These are phyloP conservation scores for Spialia ferax DNA, from an alignment of 2,888 invertebrate species.

Conservation along the genomic window DNA sequence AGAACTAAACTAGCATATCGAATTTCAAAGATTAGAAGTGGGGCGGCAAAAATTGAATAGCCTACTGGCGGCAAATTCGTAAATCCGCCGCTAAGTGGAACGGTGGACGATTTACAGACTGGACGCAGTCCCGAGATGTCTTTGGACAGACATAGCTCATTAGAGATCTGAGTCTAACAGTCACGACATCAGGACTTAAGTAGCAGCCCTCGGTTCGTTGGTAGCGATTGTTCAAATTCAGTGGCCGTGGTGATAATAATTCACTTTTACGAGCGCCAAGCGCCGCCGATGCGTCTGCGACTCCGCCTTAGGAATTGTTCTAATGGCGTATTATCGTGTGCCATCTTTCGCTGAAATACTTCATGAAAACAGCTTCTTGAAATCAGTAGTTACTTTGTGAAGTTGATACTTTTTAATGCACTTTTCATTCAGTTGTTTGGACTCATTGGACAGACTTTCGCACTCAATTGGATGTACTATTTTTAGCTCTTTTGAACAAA, in stretches of 20 bases:
- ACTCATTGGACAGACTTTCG: not conserved
- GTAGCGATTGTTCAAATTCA: conserved; percentile 80
- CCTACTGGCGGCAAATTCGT: no score
- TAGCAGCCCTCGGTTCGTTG: conserved; percentile 44
- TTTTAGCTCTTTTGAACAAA: no score
- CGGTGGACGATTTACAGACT: no score
- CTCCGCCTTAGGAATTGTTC: conserved; percentile 72
- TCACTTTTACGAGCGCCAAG: conserved; percentile 81
- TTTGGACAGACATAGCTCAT: no score
- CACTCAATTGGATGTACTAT: no score
- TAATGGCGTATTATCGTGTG: conserved; percentile 76
- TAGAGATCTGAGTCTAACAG: no score
- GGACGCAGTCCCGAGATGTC: no score
- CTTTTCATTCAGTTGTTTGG: not conserved
- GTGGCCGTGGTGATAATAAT: conserved; percentile 78
- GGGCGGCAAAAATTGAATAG: no score
- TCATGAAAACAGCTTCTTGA: conserved; percentile 44
- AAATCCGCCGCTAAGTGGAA: no score
- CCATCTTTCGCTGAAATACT: conserved; percentile 61
- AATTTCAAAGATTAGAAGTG: no score
- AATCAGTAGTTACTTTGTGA: not conserved
- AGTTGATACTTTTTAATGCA: not conserved
- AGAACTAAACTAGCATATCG: no score
- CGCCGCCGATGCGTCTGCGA: conserved; percentile 77
- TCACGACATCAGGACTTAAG: not conserved